Evolutionary conservation across 2,888 invertebrate genomes (phyloP).

Genomic region (Sminthurinus aureus): DNA sequence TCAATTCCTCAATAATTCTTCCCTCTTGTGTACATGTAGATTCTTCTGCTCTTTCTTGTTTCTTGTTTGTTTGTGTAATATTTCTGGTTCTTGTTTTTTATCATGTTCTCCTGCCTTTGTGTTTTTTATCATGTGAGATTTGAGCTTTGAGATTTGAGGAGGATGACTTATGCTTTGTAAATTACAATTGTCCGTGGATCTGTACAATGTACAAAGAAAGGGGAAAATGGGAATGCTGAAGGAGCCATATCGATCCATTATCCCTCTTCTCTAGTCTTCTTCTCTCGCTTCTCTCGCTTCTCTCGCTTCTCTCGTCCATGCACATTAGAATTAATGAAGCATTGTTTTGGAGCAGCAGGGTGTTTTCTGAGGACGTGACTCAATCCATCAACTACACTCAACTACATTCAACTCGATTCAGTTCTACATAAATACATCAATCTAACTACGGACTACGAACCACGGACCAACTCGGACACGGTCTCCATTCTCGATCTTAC

Average conservation of each 20-base stretch:
- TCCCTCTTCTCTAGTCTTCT: background rate
- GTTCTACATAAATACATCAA: background rate
- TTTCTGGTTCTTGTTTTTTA: background rate
- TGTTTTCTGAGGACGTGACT: constrained; percentile 41
- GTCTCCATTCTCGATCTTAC: no score
- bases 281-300: no score
- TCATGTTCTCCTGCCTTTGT: background rate
- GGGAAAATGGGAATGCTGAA: constrained; percentile 14
- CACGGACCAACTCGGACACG: no score
- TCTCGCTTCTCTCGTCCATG: constrained; percentile 5
- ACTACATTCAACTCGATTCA: background rate
- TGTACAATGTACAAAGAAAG: background rate
- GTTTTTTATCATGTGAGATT: constrained; percentile 3
- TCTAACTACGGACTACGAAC: background rate
- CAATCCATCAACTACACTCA: constrained; percentile 35
- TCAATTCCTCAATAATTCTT: background rate
- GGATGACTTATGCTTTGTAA: constrained; percentile 24
- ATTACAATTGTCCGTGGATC: constrained; percentile 1
- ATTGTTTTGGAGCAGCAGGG: constrained; percentile 40
- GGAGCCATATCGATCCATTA: constrained; percentile 28
- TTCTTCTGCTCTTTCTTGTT: background rate
- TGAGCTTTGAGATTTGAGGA: no score
- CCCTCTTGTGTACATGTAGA: no score
- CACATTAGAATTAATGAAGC: constrained; percentile 44
- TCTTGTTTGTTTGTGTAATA: background rate